Evolutionary conservation across 2,888 invertebrate genomes (phyloP).

Genomic region (Harmothoe impar): DNA sequence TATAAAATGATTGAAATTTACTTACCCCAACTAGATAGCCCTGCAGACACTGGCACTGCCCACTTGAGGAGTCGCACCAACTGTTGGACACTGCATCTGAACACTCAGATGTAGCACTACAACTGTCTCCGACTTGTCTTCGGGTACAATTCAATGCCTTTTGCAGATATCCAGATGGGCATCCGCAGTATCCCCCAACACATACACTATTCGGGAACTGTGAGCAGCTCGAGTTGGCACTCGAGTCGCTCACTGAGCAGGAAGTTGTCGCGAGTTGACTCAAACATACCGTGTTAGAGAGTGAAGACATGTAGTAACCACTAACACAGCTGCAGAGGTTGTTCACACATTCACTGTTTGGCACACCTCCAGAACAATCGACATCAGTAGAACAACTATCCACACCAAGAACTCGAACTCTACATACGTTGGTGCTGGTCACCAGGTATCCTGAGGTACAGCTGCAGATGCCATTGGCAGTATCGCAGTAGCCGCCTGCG

Average conservation of each 20-base stretch:
- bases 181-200: not conserved
- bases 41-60: not conserved
- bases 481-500: not conserved
- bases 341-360: slow-evolving; percentile 20
- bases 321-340: not conserved
- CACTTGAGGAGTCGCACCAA: not conserved
- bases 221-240: not conserved
- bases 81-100: not conserved
- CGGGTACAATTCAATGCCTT: not conserved
- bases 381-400: slow-evolving; percentile 11
- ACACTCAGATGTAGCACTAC: slow-evolving; percentile 1
- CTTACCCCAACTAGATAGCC: not conserved
- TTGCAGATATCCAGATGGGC: not conserved
- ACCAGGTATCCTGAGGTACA: not conserved
- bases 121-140: not conserved
- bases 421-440: slow-evolving; percentile 20
- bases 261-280: not conserved
- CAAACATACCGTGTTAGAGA: not conserved
- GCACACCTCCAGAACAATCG: not conserved
- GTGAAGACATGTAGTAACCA: not conserved
- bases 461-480: not conserved
- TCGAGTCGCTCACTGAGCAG: not conserved
- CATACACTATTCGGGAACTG: slow-evolving; percentile 11
- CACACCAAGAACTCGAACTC: not conserved
- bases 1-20: no score